phyloP scores from a whole-genome alignment of 2,888 invertebrate genomes.

The Amphiduros pacificus region DNA sequence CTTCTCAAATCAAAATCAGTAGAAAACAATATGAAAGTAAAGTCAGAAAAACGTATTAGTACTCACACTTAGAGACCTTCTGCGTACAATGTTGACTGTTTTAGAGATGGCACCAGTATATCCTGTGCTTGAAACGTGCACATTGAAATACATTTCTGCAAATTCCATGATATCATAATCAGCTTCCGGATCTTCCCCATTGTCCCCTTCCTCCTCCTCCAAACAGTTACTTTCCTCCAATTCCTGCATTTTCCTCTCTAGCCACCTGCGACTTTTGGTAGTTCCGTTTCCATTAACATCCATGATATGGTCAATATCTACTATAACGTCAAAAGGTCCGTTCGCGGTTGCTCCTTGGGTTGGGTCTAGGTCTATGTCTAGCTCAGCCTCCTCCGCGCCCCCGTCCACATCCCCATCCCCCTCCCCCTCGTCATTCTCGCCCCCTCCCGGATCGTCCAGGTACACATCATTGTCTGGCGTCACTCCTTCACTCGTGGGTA shows the following conservation, averaged over 20 bases:
- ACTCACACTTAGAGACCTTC: conserved; percentile 42
- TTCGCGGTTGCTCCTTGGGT: background rate
- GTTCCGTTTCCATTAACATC: conserved; percentile 21
- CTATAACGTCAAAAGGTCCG: background rate
- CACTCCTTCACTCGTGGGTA: conserved; percentile 8
- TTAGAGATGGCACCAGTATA: conserved; percentile 49
- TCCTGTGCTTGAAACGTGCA: conserved; percentile 65
- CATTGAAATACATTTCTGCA: conserved; percentile 91
- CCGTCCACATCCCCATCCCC: background rate
- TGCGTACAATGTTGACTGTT: conserved; percentile 41
- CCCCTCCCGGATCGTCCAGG: conserved; percentile 2
- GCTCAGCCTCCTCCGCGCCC: conserved; percentile 7
- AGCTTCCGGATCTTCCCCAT: conserved; percentile 16
- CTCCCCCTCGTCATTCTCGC: background rate
- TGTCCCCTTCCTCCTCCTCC: background rate
- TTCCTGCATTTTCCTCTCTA: background rate
- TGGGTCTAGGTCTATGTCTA: background rate
- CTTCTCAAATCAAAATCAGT: too few relatives aligned
- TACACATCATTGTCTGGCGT: conserved; percentile 13
- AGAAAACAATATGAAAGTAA: background rate
- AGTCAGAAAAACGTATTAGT: background rate
- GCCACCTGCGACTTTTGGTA: background rate
- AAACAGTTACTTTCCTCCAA: background rate
- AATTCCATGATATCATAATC: conserved; percentile 85
- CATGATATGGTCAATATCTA: conserved; percentile 15